Evolutionary conservation across 2,113 vertebrate genomes (phyloP).

Genomic region (Trochalopteron elliotii): DNA sequence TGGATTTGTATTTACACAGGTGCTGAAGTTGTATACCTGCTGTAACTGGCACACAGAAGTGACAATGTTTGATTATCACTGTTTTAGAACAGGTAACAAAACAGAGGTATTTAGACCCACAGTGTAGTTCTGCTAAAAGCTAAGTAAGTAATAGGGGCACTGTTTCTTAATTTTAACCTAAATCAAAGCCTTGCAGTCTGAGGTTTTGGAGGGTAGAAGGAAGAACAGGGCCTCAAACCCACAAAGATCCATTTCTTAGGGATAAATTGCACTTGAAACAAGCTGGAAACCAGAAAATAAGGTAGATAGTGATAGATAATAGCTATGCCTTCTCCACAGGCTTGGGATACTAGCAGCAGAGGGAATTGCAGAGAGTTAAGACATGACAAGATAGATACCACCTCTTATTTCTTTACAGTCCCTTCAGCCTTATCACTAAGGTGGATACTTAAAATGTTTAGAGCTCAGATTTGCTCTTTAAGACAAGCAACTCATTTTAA

Average conservation of each 20-base stretch:
- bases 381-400: background rate
- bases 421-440: background rate
- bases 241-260: background rate
- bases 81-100: background rate
- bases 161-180: background rate
- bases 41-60: background rate
- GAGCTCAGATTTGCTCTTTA: background rate
- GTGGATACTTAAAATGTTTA: background rate
- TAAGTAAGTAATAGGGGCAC: background rate
- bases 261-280: background rate
- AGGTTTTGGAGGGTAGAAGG: fast-evolving
- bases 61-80: background rate
- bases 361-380: background rate
- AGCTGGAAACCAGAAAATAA: background rate
- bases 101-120: background rate
- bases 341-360: background rate
- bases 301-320: background rate
- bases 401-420: background rate
- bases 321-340: background rate
- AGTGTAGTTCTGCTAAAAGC: background rate
- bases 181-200: background rate
- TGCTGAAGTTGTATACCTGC: background rate
- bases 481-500: background rate
- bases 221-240: background rate
- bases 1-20: background rate